Evolutionary conservation across 2,888 invertebrate genomes (phyloP).

Genomic region (Diabrotica balteata): DNA sequence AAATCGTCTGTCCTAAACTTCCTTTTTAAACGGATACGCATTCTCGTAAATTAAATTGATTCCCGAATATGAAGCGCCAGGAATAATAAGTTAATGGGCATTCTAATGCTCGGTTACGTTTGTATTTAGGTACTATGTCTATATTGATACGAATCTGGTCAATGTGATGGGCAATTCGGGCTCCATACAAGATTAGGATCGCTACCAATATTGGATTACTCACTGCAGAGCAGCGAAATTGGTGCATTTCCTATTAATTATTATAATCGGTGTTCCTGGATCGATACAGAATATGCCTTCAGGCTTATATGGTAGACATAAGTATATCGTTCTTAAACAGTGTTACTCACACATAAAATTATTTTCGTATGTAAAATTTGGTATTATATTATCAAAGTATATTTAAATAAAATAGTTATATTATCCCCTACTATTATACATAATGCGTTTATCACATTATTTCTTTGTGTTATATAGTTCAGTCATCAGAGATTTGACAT

Average conservation of each 20-base stretch:
- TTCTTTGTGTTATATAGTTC: no score
- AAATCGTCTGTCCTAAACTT: slow-evolving; percentile 32
- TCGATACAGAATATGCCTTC: slow-evolving; percentile 36
- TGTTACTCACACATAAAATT: no score
- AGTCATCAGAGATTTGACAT: no score
- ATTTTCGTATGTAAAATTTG: no score
- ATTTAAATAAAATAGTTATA: no score
- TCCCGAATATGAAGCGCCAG: slow-evolving; percentile 6
- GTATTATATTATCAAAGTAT: no score
- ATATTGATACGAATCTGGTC: slow-evolving; percentile 51
- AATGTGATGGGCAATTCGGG: slow-evolving; percentile 49
- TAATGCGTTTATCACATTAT: no score
- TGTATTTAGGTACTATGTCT: slow-evolving; percentile 50
- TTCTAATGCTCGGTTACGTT: slow-evolving; percentile 26
- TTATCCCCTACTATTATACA: no score
- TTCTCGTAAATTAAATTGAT: no score
- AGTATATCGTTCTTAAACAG: no score
- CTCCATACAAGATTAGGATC: slow-evolving; percentile 52
- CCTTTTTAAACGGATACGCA: not conserved
- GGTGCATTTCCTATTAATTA: slow-evolving; percentile 59
- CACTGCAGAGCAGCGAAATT: slow-evolving; percentile 55
- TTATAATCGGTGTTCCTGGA: slow-evolving; percentile 50
- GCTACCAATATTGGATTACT: slow-evolving; percentile 56
- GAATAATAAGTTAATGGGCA: slow-evolving; percentile 25
- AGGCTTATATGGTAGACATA: slow-evolving; percentile 19